These are phyloP conservation scores for Macquaria ambigua DNA, from an alignment of 2,113 vertebrate species.

Conservation along the genomic window DNA sequence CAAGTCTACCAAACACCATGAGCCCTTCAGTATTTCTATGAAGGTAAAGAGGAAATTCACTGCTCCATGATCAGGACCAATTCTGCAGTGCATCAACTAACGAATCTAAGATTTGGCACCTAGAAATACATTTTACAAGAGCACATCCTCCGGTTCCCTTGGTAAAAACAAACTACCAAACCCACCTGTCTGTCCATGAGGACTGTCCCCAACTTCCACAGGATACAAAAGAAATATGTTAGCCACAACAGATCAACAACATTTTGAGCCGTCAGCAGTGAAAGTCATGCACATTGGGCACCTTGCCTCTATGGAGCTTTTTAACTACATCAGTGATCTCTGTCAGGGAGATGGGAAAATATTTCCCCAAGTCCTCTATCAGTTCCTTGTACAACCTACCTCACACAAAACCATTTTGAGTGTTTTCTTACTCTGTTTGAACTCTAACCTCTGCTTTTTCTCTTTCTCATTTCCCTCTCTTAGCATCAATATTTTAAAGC, in stretches of 20 bases:
- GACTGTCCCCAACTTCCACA: not conserved
- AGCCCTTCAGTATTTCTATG: not conserved
- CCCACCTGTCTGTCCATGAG: not conserved
- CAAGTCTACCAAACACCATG: not conserved
- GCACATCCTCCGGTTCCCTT: not conserved
- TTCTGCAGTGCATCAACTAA: not conserved
- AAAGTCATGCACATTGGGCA: not conserved
- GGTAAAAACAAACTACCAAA: not conserved
- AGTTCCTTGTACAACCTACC: constrained; percentile 6
- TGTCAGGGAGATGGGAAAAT: not conserved
- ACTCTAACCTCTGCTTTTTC: constrained; percentile 23
- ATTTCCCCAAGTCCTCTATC: constrained; percentile 14
- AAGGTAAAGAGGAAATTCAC: not conserved
- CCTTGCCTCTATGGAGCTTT: not conserved
- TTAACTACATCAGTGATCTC: constrained; percentile 32
- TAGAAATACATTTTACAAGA: not conserved
- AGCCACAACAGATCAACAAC: not conserved
- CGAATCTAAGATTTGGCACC: not conserved
- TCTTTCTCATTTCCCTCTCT: not conserved
- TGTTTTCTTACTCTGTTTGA: constrained; percentile 13
- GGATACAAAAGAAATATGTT: not conserved
- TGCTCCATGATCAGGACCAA: not conserved
- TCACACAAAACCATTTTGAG: constrained; percentile 3
- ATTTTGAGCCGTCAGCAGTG: not conserved
- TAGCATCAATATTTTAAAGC: constrained; percentile 12